Percentiles rank a stretch among this genome's conserved stretches.
Evolutionary conservation across 2,888 invertebrate genomes (phyloP).

Genomic region (Mamestra brassicae): DNA sequence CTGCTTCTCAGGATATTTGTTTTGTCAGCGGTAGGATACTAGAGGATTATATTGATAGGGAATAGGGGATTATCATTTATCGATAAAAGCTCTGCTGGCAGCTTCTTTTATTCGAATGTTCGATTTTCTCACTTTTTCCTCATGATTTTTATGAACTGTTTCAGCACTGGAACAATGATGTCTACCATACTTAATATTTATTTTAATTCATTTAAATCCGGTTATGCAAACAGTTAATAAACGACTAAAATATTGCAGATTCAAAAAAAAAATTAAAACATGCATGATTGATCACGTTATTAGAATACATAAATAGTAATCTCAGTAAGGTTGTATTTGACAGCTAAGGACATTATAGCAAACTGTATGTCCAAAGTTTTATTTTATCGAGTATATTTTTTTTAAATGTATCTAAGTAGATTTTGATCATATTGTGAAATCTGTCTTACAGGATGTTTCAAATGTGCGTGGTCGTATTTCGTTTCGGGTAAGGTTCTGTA

Average conservation of each 20-base stretch:
- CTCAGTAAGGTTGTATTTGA: slow-evolving; percentile 59
- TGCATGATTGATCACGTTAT: slow-evolving; percentile 49
- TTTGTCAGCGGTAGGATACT: slow-evolving; percentile 32
- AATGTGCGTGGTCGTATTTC: too few species aligned
- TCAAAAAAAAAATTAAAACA: slow-evolving; percentile 22
- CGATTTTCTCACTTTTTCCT: neutral
- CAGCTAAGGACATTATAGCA: slow-evolving; percentile 55
- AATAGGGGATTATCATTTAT: slow-evolving; percentile 13
- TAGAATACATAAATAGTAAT: slow-evolving; percentile 44
- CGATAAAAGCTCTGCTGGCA: slow-evolving; percentile 4
- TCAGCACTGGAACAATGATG: neutral
- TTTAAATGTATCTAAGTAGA: neutral
- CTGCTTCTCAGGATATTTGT: slow-evolving; percentile 45
- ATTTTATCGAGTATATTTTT: slow-evolving; percentile 18
- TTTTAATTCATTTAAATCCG: slow-evolving; percentile 24
- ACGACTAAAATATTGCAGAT: slow-evolving; percentile 27
- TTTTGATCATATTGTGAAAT: slow-evolving; percentile 29
- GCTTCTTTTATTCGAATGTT: slow-evolving; percentile 4
- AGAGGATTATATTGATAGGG: slow-evolving; percentile 40
- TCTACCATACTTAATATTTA: neutral
- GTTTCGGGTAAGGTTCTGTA: too few species aligned
- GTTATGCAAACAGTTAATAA: slow-evolving; percentile 22
- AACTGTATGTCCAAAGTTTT: slow-evolving; percentile 21
- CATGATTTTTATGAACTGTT: neutral
- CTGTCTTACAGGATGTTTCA: neutral